Percentiles rank a stretch among this genome's conserved stretches.
phyloP scores from a whole-genome alignment of 1,140 invertebrate species.

The Penaeus japonicus region DNA sequence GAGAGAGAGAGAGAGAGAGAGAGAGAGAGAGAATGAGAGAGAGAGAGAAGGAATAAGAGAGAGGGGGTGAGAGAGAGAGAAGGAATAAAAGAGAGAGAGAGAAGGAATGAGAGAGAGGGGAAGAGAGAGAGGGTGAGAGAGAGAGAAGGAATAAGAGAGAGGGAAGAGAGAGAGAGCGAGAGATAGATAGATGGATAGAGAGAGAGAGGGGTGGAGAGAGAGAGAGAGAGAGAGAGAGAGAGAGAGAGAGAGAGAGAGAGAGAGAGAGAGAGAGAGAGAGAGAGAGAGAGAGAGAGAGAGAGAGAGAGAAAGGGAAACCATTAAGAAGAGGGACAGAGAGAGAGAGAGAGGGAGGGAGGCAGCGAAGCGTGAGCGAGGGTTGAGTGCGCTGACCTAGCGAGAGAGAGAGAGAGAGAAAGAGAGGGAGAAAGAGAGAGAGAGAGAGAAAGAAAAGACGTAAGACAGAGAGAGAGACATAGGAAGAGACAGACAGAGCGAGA shows the following conservation, averaged over 20 bases:
- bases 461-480: too few relatives aligned
- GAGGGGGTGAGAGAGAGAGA: neutral
- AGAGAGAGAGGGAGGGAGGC: too few relatives aligned
- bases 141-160: neutral
- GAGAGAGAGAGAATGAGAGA: neutral
- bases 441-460: too few relatives aligned
- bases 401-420: too few relatives aligned
- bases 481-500: too few relatives aligned
- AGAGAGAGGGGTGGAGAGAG: slow-evolving; percentile 6
- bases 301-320: neutral
- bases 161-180: neutral
- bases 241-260: neutral
- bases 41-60: neutral
- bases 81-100: too few relatives aligned
- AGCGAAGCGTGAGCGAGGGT: too few relatives aligned
- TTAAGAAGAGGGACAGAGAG: too few relatives aligned
- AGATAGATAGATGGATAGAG: neutral
- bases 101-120: neutral
- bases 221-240: neutral
- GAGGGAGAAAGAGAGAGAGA: too few relatives aligned
- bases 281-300: neutral
- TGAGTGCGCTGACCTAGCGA: too few relatives aligned
- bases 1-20: neutral
- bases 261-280: neutral
- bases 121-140: neutral